Base-by-base conservation (phyloP, 2,888 invertebrate species). In the Idaea straminata region DNA sequence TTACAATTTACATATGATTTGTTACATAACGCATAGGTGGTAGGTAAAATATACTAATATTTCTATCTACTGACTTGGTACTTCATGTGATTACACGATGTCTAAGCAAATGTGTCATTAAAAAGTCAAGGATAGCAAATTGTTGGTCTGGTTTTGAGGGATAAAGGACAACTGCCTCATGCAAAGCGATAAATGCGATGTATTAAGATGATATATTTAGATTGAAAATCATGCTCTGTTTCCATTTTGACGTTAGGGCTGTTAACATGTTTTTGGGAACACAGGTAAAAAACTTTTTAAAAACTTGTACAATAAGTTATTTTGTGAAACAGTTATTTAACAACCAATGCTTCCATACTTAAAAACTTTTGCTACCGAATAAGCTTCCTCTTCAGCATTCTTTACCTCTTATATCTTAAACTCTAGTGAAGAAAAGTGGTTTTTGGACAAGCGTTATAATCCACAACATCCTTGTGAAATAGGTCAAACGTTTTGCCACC, bases 91-190 rank as follows among this genome's bases (percentile, higher is more conserved):
- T 73, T 72, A 73, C 68, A 72, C 73, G 69, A 68, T 68, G 65
- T 66, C 66, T 70, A 72, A 73, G 69, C 70, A 72, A 72, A 73
- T 66, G 72, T 72, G 73, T 73, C 73, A 73, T 73, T 73, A 73
- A 72, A 72, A 72, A 68, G 67, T 72, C 67, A 69, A 69, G 66
- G 59, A 63, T 64, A 57, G 69, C 64, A 68, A 64, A 71, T 70
- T 72, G 61, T 68, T 69, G 69, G 70, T 68, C 70, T 67, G 68
- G 64, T 66, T 69, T 36, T 36, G 36, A 5, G 5, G 10, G 10
- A 36, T 36, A 36, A 36, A 36, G 36, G 36, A 36, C 10, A 36
- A 7, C 36, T 10, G 1, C 10, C 36, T 36, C 36, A 4, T 36
- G 36, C 36, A 36, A 36, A 36, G 36, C 36, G 36, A 36, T 36